phyloP scores from a whole-genome alignment of 2,888 invertebrate species.

The Ochropleura plecta region DNA sequence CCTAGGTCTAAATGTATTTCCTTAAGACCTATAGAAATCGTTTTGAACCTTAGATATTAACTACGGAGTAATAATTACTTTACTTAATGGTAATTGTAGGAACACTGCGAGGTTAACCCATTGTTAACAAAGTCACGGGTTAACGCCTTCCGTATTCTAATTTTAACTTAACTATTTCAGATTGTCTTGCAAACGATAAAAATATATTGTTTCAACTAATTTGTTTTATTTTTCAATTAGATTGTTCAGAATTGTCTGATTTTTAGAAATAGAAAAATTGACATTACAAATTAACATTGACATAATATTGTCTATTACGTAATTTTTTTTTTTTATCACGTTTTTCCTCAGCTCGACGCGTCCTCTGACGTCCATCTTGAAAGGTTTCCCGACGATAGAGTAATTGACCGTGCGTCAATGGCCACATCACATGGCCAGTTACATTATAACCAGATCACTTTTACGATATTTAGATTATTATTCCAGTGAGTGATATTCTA shows the following conservation, averaged over 20 bases:
- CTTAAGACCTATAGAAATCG: slow-evolving; percentile 21
- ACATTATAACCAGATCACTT: slow-evolving; percentile 60
- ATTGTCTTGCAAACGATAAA: slow-evolving; percentile 26
- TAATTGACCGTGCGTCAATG: slow-evolving; percentile 64
- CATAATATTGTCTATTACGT: slow-evolving; percentile 1
- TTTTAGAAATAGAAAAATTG: background rate
- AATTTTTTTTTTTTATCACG: slow-evolving; percentile 34
- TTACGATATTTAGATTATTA: slow-evolving; percentile 70
- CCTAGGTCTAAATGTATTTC: slow-evolving; percentile 7
- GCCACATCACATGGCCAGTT: slow-evolving; percentile 59
- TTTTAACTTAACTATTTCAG: slow-evolving; percentile 37
- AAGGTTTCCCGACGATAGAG: slow-evolving; percentile 54
- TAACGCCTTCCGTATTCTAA: slow-evolving; percentile 55
- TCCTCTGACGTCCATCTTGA: slow-evolving; percentile 55
- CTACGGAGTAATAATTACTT: slow-evolving; percentile 27
- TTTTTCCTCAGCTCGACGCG: slow-evolving; percentile 52
- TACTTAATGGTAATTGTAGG: slow-evolving; percentile 31
- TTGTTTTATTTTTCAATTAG: too few relatives aligned
- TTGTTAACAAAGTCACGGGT: slow-evolving; percentile 46
- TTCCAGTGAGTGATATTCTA: slow-evolving; percentile 67
- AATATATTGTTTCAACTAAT: slow-evolving; percentile 16
- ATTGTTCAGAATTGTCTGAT: background rate
- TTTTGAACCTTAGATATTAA: slow-evolving; percentile 8
- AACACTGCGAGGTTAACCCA: slow-evolving; percentile 50
- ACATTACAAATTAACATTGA: background rate